Base-by-base conservation (phyloP, 2,888 invertebrate genomes). In the Agonopterix heracliana region DNA sequence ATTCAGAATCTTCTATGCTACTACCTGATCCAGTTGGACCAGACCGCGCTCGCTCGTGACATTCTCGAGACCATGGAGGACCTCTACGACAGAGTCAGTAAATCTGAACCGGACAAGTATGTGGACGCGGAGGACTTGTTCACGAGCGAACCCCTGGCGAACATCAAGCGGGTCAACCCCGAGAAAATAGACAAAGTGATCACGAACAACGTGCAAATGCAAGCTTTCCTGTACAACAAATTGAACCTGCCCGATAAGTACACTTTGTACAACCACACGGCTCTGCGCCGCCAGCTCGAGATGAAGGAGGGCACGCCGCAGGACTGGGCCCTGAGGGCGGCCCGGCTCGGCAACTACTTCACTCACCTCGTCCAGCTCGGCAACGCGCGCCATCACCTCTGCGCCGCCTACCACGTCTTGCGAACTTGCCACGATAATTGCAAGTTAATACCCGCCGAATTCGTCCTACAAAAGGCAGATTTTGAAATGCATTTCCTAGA, bases 301-400 rank as follows among this genome's bases (percentile, higher is more conserved):
- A 82, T 87, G 70, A 88, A 86, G 50, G 90, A 91, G 53, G 89
- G 89, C 34, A 90, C 91, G 40, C 88, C 90, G 0, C 81, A 90
- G 44, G 86, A 87, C 57, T 92, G 92, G 92, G 89, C 90, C 0
- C 64, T 89, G 47, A 78, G 90, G 50, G 81, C 90, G 12, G 90
- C 89, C 0, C 76, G 90, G 36, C 77, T 92, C 1, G 91, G 90
- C 11, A 84, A 87, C 57, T 85, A 89, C 57, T 90, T 91, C 56
- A 84, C 81, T 0, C 82, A 80, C 51, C 64, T 87, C 1, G 81
- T 80, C 51, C 73, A 81, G 52, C 71, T 78, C 11, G 75, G 71
- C 11, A 84, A 89, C 55, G 91, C 92, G 2, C 78, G 93, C 40
- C 92, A 94, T 71, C 93, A 94, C 69, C 78, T 94, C 51, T 90